These are phyloP conservation scores for Cinclus mexicanus DNA, from an alignment of 2,113 vertebrate genomes.

Conservation along the genomic window DNA sequence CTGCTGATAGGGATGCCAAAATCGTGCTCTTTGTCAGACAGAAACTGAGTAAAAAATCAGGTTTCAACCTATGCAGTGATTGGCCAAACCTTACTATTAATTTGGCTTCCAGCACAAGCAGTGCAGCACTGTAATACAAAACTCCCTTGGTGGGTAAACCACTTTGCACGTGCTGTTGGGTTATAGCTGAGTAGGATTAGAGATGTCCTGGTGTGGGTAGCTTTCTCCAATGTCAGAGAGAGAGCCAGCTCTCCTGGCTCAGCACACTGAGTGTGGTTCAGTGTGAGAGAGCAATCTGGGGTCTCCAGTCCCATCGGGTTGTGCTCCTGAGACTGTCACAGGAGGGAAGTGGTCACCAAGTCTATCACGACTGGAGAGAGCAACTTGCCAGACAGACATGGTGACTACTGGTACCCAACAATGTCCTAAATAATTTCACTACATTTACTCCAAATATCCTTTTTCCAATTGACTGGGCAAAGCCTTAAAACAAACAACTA, in stretches of 20 bases:
- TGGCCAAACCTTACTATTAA: not conserved
- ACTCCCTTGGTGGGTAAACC: not conserved
- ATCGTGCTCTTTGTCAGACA: not conserved
- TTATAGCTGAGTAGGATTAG: not conserved
- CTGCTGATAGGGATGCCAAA: not conserved
- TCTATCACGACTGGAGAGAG: accelerated
- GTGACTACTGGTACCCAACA: not conserved
- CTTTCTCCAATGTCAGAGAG: accelerated
- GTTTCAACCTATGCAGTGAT: not conserved
- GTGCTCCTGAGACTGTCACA: not conserved
- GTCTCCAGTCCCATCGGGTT: not conserved
- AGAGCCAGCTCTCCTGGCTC: not conserved
- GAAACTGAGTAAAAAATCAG: not conserved
- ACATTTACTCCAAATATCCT: not conserved
- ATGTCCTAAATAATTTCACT: not conserved
- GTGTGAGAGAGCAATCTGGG: not conserved
- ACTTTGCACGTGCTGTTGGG: not conserved
- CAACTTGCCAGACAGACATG: not conserved
- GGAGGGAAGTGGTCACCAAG: not conserved
- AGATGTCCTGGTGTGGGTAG: not conserved
- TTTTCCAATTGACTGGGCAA: not conserved
- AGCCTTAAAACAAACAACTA: not conserved
- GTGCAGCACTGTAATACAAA: not conserved
- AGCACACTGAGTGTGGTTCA: not conserved
- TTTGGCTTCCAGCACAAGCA: not conserved